Evolutionary conservation across 2,113 vertebrate genomes (phyloP).

Genomic region (Colaptes auratus): DNA sequence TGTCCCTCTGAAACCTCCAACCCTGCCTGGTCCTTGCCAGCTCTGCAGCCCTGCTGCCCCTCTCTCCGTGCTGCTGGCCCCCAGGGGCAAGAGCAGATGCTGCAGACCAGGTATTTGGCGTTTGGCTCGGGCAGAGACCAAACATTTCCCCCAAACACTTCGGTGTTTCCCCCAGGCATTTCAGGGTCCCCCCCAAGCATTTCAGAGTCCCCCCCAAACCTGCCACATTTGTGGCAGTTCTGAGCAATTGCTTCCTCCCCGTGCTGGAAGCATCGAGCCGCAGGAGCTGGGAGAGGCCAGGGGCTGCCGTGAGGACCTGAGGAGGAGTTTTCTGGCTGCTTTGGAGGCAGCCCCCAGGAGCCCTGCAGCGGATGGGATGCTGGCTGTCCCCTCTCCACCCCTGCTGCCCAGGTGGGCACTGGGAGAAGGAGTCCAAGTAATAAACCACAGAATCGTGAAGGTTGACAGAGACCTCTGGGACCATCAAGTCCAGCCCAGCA

Average conservation of each 20-base stretch:
- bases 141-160: too few species aligned
- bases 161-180: too few species aligned
- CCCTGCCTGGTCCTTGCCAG: not conserved
- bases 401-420: rapidly evolving
- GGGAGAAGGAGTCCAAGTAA: rapidly evolving
- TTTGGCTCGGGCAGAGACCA: not conserved
- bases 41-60: not conserved
- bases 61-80: not conserved
- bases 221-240: too few species aligned
- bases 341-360: rapidly evolving
- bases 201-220: too few species aligned
- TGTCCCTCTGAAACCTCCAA: too few species aligned
- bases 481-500: too few species aligned
- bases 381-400: not conserved
- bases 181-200: too few species aligned
- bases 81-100: too few species aligned
- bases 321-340: not conserved
- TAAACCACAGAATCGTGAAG: too few species aligned
- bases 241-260: too few species aligned
- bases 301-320: rapidly evolving
- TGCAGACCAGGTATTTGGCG: rapidly evolving
- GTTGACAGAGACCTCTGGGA: too few species aligned
- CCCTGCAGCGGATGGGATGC: rapidly evolving
- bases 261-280: too few species aligned
- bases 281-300: not conserved